Conservation (phyloP, 1,140 invertebrate genomes). For the Ceratina japonica region DNA sequence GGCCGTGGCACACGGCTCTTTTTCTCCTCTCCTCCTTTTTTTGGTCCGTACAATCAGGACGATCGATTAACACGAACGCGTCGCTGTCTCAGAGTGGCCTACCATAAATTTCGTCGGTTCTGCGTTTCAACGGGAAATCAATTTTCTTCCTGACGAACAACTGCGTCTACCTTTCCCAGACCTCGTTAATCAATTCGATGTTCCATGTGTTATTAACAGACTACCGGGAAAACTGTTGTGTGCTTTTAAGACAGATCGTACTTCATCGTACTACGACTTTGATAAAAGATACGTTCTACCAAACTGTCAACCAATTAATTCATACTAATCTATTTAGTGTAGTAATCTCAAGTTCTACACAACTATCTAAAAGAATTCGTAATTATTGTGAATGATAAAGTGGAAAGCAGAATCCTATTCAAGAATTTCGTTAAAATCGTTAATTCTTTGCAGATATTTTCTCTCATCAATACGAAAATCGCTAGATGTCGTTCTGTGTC, state of each 20-base stretch:
- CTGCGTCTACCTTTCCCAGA: conserved; percentile 30
- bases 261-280: no score
- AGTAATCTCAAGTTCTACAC: no score
- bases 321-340: no score
- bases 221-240: conserved; percentile 5
- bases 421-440: no score
- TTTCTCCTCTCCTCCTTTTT: conserved; percentile 1
- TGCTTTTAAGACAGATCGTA: not conserved
- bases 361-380: no score
- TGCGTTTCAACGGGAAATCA: conserved; percentile 64
- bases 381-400: no score
- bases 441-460: no score
- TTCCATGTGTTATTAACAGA: no score
- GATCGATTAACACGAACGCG: conserved; percentile 58
- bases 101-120: conserved; percentile 68
- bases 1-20: conserved; percentile 23
- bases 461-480: no score
- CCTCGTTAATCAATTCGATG: conserved; percentile 28
- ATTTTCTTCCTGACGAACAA: conserved; percentile 69
- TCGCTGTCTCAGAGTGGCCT: conserved; percentile 31
- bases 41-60: conserved; percentile 48
- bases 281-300: no score
- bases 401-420: no score
- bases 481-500: not conserved
- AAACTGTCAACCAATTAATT: no score